These are phyloP conservation scores for Nyctalus aviator DNA, from an alignment of 2,797 vertebrate species.

Conservation along the genomic window DNA sequence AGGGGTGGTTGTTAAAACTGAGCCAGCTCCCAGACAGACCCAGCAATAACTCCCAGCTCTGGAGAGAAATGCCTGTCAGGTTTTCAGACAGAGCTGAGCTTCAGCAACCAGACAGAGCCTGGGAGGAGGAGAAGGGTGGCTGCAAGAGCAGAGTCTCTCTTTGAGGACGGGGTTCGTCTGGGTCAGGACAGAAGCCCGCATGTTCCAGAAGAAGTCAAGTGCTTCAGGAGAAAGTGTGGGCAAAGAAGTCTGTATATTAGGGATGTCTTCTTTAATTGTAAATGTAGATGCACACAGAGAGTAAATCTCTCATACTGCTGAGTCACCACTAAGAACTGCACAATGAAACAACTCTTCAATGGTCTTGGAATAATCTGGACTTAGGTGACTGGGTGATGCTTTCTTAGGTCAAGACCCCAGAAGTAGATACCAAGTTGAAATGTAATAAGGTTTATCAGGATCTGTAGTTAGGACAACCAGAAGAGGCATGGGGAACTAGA, in stretches of 20 bases:
- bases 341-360: background rate
- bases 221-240: background rate
- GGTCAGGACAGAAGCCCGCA: background rate
- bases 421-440: background rate
- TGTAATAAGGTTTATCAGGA: background rate
- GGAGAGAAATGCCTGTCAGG: background rate
- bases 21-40: slow-evolving; percentile 3
- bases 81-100: slow-evolving; percentile 5
- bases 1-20: background rate
- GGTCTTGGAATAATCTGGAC: background rate
- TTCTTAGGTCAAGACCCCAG: background rate
- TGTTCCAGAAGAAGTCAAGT: background rate
- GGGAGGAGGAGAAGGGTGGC: background rate
- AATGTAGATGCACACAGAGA: background rate
- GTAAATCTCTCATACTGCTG: background rate
- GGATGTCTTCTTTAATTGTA: background rate
- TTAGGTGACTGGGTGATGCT: background rate
- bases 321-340: background rate
- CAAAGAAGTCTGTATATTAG: background rate
- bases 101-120: slow-evolving; percentile 25
- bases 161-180: background rate
- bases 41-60: background rate
- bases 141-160: background rate
- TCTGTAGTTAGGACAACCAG: background rate
- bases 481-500: background rate